A percentile compares a stretch with the other conserved stretches of the same genome.
These are phyloP conservation scores for Saxicola maurus DNA, from an alignment of 2,797 vertebrate species.

Conservation along the genomic window DNA sequence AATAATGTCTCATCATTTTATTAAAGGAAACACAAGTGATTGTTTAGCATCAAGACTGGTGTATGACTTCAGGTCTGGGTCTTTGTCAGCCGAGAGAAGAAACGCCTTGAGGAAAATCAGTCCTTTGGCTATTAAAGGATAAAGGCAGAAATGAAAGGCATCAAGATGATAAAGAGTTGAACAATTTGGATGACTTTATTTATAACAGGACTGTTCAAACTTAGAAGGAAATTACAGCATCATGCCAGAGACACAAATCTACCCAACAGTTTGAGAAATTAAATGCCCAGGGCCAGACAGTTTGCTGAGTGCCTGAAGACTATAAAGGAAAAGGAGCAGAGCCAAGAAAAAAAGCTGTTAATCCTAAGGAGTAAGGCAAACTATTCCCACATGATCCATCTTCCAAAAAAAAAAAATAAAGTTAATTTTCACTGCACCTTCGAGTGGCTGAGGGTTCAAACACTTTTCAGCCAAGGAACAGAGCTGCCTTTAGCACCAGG, in stretches of 20 bases:
- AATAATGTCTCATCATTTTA: background rate
- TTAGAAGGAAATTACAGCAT: conserved; percentile 16
- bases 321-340: background rate
- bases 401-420: conserved; percentile 1
- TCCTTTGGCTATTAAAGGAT: background rate
- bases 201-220: background rate
- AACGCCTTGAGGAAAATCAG: background rate
- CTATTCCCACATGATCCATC: background rate
- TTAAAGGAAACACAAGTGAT: background rate
- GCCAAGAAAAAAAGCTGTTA: background rate
- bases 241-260: conserved; percentile 23
- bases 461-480: background rate
- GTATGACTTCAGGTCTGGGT: background rate
- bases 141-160: background rate
- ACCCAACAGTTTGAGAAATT: conserved; percentile 36
- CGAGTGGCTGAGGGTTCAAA: background rate
- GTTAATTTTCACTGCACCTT: background rate
- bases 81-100: background rate
- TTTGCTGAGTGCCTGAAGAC: background rate
- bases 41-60: background rate
- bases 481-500: background rate
- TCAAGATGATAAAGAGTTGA: conserved; percentile 10
- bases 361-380: background rate
- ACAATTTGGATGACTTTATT: background rate
- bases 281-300: background rate